Evolutionary conservation across 2,888 invertebrate species (phyloP).

Genomic region (Ptilodon capucinus): DNA sequence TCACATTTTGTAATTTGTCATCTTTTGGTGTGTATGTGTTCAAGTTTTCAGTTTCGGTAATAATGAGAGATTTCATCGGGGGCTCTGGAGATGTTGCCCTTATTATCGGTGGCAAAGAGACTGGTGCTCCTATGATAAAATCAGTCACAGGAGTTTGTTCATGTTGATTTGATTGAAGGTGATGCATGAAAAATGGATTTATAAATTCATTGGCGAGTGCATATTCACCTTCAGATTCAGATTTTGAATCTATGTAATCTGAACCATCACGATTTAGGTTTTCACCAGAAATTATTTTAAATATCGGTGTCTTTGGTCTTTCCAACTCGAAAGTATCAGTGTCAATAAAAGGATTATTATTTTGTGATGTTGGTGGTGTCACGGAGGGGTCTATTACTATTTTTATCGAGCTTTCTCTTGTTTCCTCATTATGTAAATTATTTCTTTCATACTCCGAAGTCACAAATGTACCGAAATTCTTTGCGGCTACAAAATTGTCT

Average conservation of each 20-base stretch:
- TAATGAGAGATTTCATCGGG: conserved; percentile 52
- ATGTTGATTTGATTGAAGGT: conserved; percentile 42
- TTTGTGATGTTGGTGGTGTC: conserved; percentile 34
- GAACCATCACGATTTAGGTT: conserved; percentile 50
- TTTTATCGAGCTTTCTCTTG: conserved; percentile 47
- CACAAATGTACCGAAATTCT: conserved; percentile 58
- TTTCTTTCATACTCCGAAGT: conserved; percentile 68
- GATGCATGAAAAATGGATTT: conserved; percentile 66
- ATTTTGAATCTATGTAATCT: conserved; percentile 48
- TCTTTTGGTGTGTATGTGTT: conserved; percentile 10
- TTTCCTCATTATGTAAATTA: conserved; percentile 66
- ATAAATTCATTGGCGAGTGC: conserved; percentile 57
- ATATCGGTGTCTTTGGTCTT: conserved; percentile 70
- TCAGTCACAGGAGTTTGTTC: conserved; percentile 56
- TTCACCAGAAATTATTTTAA: conserved; percentile 65
- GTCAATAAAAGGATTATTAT: conserved; percentile 55
- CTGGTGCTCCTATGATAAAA: conserved; percentile 79
- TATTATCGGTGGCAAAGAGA: conserved; percentile 67
- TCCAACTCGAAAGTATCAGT: conserved; percentile 41
- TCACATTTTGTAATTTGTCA: conserved; percentile 14
- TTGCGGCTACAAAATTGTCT: conserved; percentile 52
- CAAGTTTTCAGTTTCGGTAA: conserved; percentile 31
- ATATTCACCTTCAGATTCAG: conserved; percentile 40
- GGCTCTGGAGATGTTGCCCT: conserved; percentile 60
- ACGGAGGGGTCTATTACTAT: conserved; percentile 49